Base-by-base conservation (phyloP, 1,140 invertebrate genomes). In the Glomeris maerens region DNA sequence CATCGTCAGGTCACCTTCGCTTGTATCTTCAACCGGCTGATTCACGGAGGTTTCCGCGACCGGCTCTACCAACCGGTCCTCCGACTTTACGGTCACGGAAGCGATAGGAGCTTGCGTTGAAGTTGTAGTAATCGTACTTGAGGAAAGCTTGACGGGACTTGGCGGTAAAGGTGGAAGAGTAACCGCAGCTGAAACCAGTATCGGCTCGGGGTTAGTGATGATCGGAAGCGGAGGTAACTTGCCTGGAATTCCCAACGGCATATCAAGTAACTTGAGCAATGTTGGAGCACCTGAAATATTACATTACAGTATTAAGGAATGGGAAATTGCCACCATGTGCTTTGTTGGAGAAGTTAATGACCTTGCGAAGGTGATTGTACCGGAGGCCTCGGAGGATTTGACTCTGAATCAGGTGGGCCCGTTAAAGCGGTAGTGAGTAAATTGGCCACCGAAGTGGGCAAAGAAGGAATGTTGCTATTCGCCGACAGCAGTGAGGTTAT, bases 241-340 rank as follows among this genome's bases (percentile, higher is more conserved):
- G 17, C 62, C 63, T 21, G 62, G 62, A 3, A 53, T 53, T 45
- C 59, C 60, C 17, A 61, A 60, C 4, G 67, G 64, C 47, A 68
- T 63, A 47, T 66, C 65, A 38, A 71, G 55, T 17, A 72, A 56
- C 52, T 64, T 65, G 2, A 66, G 67, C 23, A 71, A 53, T 21
- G 69, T 71, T 29, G 69, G 67, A 17, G 68, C 65, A 49, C 59
- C 58, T 57, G 55, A 42, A 44, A 48, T 4, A 5, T 17, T 13
- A 36, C 31, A n/a, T n/a, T n/a, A n/a, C n/a, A n/a, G n/a, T 13
- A 36, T 13, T 17, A 10, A 36, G 31, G 31, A 17, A 17, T 36
- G 31, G 17, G 10, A 36, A 36, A 36, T 21, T n/a, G 17, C 31
- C 20, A 3, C 2, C 27, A 25, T 23, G 31, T 10, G 3, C 49